Evolutionary conservation across 2,888 invertebrate genomes (phyloP).

Genomic region (Macroteleia sp.): DNA sequence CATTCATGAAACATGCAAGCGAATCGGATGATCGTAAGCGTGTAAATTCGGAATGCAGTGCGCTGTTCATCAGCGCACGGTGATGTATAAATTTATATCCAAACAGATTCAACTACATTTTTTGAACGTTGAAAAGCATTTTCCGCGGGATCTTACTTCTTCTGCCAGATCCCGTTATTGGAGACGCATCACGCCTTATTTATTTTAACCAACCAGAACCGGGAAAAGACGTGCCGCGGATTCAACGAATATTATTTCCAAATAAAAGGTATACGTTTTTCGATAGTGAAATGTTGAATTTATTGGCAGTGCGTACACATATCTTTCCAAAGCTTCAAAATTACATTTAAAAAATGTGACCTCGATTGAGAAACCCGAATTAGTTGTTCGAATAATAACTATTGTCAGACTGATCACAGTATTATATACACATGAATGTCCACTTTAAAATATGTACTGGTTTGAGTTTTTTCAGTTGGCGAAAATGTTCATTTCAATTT

Average conservation of each 20-base stretch:
- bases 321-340: no score
- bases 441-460: no score
- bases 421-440: no score
- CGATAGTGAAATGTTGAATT: conserved; percentile 70
- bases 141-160: conserved; percentile 28
- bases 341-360: no score
- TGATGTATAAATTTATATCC: conserved; percentile 34
- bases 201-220: conserved; percentile 55
- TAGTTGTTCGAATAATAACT: no score
- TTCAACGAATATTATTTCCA: conserved; percentile 47
- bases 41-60: conserved; percentile 17
- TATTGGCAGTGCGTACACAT: conserved; percentile 68
- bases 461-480: no score
- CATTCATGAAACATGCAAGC: neutral
- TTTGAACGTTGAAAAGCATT: conserved; percentile 37
- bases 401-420: no score
- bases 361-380: no score
- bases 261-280: conserved; percentile 40
- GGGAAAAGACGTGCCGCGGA: conserved; percentile 31
- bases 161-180: conserved; percentile 42
- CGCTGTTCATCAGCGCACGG: conserved; percentile 1
- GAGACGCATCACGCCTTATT: conserved; percentile 49
- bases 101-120: conserved; percentile 37
- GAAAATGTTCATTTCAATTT: no score
- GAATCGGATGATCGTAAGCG: conserved; percentile 10